These are phyloP conservation scores for Myrmecobius fasciatus DNA, from an alignment of 2,113 vertebrate genomes.

Conservation along the genomic window DNA sequence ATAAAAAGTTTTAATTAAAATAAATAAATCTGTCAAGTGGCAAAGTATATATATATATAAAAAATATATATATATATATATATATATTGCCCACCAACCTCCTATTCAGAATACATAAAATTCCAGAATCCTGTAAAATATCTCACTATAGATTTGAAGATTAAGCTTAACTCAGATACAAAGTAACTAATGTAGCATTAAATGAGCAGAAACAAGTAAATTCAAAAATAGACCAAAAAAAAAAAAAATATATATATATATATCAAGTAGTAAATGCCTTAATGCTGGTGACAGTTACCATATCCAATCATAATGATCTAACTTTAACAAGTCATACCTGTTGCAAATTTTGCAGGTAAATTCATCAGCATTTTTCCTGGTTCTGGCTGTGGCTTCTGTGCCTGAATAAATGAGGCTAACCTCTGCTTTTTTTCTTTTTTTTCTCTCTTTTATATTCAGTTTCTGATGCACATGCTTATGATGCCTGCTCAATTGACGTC, in stretches of 20 bases:
- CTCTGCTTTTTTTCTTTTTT: conserved; percentile 49
- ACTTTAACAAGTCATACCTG: conserved; percentile 71
- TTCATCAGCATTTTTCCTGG: conserved; percentile 47
- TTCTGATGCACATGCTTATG: conserved; percentile 47
- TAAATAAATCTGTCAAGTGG: too few relatives aligned
- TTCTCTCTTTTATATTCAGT: conserved; percentile 37
- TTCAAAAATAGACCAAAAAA: background rate
- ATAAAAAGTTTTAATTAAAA: too few relatives aligned
- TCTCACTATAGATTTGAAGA: background rate
- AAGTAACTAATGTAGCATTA: background rate
- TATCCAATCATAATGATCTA: background rate
- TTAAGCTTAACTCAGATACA: background rate
- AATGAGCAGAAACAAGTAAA: background rate
- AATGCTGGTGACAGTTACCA: background rate
- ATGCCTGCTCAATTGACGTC: conserved; percentile 30
- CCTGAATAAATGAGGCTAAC: background rate
- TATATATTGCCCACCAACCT: background rate
- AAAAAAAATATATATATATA: too few relatives aligned
- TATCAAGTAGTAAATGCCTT: background rate
- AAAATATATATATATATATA: too few relatives aligned
- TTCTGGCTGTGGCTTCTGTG: conserved; percentile 17
- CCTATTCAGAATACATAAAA: background rate
- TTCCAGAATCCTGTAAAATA: background rate
- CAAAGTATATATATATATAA: too few relatives aligned
- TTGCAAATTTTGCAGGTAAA: conserved; percentile 79